Percentiles rank a stretch among this genome's conserved stretches.
Evolutionary conservation across 2,797 vertebrate species (phyloP).

Genomic region (Platyrinchus mystaceus): DNA sequence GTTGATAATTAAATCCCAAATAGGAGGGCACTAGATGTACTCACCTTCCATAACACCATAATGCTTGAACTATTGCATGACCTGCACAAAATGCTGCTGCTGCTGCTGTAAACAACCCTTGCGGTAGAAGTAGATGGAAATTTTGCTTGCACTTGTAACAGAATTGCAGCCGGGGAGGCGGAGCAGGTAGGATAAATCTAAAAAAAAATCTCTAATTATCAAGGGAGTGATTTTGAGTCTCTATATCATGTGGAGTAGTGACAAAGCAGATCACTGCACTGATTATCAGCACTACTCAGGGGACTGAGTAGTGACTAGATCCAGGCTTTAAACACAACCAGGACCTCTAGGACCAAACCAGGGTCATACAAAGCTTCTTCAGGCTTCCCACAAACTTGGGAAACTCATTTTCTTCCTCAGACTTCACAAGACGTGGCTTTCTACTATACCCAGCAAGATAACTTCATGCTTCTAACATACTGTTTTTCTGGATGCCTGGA

Average conservation of each 20-base stretch:
- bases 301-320: too few species aligned
- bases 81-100: fast-evolving
- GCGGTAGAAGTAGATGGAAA: neutral
- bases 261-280: neutral
- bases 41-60: neutral
- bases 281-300: neutral
- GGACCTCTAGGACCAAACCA: neutral
- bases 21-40: neutral
- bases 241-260: fast-evolving
- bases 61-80: neutral
- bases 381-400: neutral
- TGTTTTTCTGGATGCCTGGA: neutral
- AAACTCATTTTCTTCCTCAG: neutral
- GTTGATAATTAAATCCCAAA: constrained; percentile 38
- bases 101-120: neutral
- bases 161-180: neutral
- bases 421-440: neutral
- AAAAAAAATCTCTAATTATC: neutral
- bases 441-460: neutral
- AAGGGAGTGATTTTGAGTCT: neutral
- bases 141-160: neutral
- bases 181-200: neutral
- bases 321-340: neutral
- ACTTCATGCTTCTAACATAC: neutral
- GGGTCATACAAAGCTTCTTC: neutral